Percentiles rank a stretch among this genome's conserved stretches.
Evolutionary conservation across 2,797 vertebrate species (phyloP).

Genomic region (Adrianichthys oophorus): DNA sequence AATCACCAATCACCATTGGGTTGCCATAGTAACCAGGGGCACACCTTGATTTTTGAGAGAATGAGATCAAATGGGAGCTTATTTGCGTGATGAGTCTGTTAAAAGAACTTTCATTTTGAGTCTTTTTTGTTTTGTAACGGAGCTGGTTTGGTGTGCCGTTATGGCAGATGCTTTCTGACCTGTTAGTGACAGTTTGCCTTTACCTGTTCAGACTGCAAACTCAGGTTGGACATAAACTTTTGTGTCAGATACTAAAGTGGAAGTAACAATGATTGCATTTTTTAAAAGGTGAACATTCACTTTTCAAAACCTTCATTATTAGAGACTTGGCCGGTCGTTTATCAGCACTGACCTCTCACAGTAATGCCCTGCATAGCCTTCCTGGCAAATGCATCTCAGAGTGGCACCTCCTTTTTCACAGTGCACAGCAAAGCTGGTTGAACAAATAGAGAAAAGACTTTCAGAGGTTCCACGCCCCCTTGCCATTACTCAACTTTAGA

Average conservation of each 20-base stretch:
- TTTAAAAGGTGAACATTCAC: background rate
- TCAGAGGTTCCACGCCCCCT: constrained; percentile 10
- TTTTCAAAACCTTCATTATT: background rate
- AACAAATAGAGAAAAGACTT: constrained; percentile 36
- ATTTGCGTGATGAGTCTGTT: too few relatives aligned
- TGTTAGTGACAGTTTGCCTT: too few relatives aligned
- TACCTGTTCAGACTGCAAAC: too few relatives aligned
- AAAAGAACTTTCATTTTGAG: too few relatives aligned
- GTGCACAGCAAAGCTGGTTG: constrained; percentile 87
- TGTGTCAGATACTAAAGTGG: too few relatives aligned
- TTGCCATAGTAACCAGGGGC: constrained; percentile 95
- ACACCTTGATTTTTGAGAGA: constrained; percentile 76
- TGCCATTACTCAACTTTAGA: constrained; percentile 6
- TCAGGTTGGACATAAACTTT: too few relatives aligned
- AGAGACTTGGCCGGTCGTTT: background rate
- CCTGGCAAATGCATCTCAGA: constrained; percentile 88
- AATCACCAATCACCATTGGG: constrained; percentile 83
- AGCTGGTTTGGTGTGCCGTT: too few relatives aligned
- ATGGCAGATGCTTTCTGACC: too few relatives aligned
- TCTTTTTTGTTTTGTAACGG: too few relatives aligned
- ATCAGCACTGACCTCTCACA: constrained; percentile 89
- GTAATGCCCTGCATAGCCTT: constrained; percentile 89
- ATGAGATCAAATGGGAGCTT: too few relatives aligned
- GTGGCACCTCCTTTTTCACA: constrained; percentile 83
- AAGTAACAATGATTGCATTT: background rate